Evolutionary conservation across 2,797 vertebrate species (phyloP).

Genomic region (Diglossa cyanea): DNA sequence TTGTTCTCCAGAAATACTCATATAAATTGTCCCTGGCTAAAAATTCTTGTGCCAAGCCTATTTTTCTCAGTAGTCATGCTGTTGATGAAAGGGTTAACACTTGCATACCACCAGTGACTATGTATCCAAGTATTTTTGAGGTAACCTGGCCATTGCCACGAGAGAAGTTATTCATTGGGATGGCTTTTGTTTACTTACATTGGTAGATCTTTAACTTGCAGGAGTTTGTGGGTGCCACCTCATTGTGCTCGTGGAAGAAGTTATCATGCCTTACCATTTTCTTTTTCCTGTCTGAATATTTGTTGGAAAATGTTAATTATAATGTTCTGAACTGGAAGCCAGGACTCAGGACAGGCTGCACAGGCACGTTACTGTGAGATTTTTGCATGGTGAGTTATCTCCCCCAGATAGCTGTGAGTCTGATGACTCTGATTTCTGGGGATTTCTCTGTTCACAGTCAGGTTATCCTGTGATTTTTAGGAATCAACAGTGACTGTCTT

Average conservation of each 20-base stretch:
- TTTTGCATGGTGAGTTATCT: background rate
- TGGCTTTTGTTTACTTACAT: background rate
- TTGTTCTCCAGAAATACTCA: background rate
- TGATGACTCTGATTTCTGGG: background rate
- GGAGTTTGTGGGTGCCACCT: background rate
- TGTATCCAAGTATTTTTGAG: background rate
- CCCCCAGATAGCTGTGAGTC: background rate
- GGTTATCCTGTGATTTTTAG: background rate
- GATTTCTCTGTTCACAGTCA: background rate
- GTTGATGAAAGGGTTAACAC: background rate
- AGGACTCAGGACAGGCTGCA: background rate
- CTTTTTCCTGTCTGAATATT: background rate
- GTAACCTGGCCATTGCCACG: background rate
- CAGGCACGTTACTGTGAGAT: background rate
- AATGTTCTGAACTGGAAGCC: background rate
- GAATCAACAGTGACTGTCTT: background rate
- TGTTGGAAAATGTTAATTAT: background rate
- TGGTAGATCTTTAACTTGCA: background rate
- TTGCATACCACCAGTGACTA: background rate
- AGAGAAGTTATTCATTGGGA: background rate
- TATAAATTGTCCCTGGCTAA: background rate
- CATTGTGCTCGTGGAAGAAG: background rate
- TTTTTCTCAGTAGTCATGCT: fast-evolving
- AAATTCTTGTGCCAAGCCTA: background rate
- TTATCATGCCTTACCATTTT: background rate